phyloP scores from a whole-genome alignment of 1,140 invertebrate genomes.

The Dendrolimus punctatus region DNA sequence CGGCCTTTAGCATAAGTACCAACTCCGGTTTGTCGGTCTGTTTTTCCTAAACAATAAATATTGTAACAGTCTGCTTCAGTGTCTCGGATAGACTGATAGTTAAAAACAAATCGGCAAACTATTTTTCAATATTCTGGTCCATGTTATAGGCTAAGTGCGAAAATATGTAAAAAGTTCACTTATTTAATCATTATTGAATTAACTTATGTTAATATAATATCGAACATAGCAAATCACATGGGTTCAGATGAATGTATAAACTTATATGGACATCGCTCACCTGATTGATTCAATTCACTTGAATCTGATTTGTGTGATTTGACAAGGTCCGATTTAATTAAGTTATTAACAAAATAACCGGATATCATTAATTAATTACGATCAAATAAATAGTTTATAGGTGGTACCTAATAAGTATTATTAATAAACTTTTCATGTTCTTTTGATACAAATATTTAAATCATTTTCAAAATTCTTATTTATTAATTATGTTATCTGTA shows the following conservation, averaged over 20 bases:
- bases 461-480: no score
- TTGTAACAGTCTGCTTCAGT: slow-evolving; percentile 39
- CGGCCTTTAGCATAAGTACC: no score
- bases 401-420: neutral
- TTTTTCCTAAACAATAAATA: slow-evolving; percentile 6
- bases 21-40: neutral
- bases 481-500: no score
- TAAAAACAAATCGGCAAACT: slow-evolving; percentile 35
- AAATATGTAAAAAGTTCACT: slow-evolving; percentile 15
- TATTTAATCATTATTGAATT: slow-evolving; percentile 13
- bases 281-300: slow-evolving; percentile 42
- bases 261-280: slow-evolving; percentile 33
- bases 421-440: no score
- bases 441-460: no score
- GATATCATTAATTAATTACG: no score
- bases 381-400: no score
- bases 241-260: slow-evolving; percentile 34
- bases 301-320: slow-evolving; percentile 42
- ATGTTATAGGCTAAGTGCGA: slow-evolving; percentile 29
- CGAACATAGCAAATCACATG: slow-evolving; percentile 26
- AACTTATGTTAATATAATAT: slow-evolving; percentile 17
- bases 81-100: slow-evolving; percentile 50
- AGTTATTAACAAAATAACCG: no score
- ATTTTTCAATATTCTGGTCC: slow-evolving; percentile 25
- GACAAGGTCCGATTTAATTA: slow-evolving; percentile 2